Base-by-base conservation (phyloP, 2,797 vertebrate genomes). In the Danio jaintianensis region DNA sequence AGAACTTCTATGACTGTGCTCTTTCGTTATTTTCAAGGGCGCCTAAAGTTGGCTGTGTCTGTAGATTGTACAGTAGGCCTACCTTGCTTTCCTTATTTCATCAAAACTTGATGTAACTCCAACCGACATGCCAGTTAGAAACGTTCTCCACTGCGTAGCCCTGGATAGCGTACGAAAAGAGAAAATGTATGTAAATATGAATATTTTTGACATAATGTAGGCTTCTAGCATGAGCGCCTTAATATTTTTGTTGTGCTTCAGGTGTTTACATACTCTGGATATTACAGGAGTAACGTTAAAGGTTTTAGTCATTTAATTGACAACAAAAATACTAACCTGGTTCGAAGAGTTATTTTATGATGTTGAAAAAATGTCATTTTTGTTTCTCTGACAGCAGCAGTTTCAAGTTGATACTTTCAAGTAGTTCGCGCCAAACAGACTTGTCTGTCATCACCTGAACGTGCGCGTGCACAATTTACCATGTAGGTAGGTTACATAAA, bases 1-100 rank as follows among this genome's bases (percentile, higher is more conserved):
- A 55, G 1, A 10, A 53, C 7, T 15, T 69, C 38, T 87, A 92
- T 6, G 12, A 11, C n/a, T n/a, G n/a, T n/a, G 29, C 3, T 29
- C 29, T 29, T 29, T 29, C 29, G 29, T 29, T 29, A 29, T 1
- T 29, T 29, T 68, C 13, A 11, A 50, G 15, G 2, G 15, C 11
- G 15, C 20, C 29, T 29, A 29, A 29, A 29, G 3, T 3, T 29
- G 3, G 29, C 1, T 29, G 29, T n/a, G n/a, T n/a, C n/a, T n/a
- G n/a, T n/a, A n/a, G n/a, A n/a, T n/a, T n/a, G n/a, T 29, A 29
- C 29, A 29, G 29, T 29, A 29, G 29, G 29, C 29, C 29, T 76
- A 66, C 15, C 50, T 76, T 13, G 47, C 11, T 38, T 48, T 29
- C n/a, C 50, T 74, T 29, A 20, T 72, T 58, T 43, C 18, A 22